Conservation (phyloP, 2,888 invertebrate species). For the Cheilosia pagana region DNA sequence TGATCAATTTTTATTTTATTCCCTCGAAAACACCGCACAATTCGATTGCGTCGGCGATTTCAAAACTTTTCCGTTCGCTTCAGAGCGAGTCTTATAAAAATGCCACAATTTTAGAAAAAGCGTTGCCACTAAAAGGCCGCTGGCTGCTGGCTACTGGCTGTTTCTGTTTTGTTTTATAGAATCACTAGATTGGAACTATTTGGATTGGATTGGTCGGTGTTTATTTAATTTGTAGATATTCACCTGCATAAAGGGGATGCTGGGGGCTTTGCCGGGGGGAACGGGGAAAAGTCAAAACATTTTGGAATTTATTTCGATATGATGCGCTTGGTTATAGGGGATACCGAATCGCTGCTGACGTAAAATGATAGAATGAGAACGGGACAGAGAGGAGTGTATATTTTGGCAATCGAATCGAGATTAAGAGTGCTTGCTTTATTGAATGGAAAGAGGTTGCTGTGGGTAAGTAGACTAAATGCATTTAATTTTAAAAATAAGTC, state of each 20-base stretch:
- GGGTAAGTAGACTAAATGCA: too few relatives aligned
- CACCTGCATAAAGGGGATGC: background rate
- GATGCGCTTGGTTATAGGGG: conserved; percentile 46
- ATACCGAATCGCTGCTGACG: conserved; percentile 18
- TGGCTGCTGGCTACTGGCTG: background rate
- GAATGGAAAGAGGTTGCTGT: too few relatives aligned
- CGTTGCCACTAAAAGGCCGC: conserved; percentile 37
- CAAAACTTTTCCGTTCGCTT: conserved; percentile 25
- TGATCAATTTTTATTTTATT: conserved; percentile 37
- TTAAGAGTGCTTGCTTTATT: too few relatives aligned
- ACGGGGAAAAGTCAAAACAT: conserved; percentile 22
- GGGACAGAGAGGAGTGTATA: too few relatives aligned
- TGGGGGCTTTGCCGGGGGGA: background rate
- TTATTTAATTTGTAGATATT: conserved; percentile 31
- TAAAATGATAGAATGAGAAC: background rate
- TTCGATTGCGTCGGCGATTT: conserved; percentile 55
- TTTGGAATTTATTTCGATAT: conserved; percentile 49
- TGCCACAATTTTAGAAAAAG: conserved; percentile 45
- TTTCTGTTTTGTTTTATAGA: conserved; percentile 44
- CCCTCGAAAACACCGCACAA: conserved; percentile 4
- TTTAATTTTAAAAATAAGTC: too few relatives aligned
- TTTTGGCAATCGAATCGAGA: too few relatives aligned
- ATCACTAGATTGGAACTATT: conserved; percentile 47
- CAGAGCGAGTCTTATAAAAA: conserved; percentile 49
- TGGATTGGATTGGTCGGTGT: conserved; percentile 31